phyloP scores from a whole-genome alignment of 2,888 invertebrate genomes.

The Caenorhabditis japonica region DNA sequence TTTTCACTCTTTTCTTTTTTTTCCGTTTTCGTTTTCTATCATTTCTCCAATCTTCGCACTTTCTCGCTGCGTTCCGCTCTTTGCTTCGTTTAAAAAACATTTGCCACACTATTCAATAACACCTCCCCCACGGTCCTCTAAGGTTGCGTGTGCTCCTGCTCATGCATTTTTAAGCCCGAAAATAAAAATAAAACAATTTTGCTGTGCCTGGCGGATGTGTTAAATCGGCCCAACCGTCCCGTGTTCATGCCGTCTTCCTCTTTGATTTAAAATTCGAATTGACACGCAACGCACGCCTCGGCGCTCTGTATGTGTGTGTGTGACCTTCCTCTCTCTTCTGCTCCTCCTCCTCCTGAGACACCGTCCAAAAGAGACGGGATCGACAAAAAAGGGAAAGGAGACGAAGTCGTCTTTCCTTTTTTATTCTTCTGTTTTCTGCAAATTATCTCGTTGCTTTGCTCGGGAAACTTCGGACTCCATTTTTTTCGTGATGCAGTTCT shows the following conservation, averaged over 20 bases:
- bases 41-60: background rate
- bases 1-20: background rate
- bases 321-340: conserved; percentile 1
- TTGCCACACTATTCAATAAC: conserved; percentile 12
- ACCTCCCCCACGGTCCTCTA: too few species aligned
- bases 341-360: conserved; percentile 6
- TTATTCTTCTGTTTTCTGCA: conserved; percentile 15
- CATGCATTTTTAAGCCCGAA: conserved; percentile 37
- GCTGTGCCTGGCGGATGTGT: conserved; percentile 4
- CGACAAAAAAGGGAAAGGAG: conserved; percentile 8
- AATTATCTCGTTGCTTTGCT: conserved; percentile 16
- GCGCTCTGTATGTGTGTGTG: background rate
- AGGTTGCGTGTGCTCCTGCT: background rate
- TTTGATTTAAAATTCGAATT: conserved; percentile 50
- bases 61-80: too few species aligned
- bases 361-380: conserved; percentile 20
- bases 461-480: background rate
- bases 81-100: background rate
- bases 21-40: background rate
- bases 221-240: too few species aligned
- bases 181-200: conserved; percentile 31
- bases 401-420: conserved; percentile 10
- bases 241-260: conserved; percentile 8
- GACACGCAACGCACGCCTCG: conserved; percentile 39
- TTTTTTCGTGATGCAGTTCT: too few species aligned